Conservation (phyloP, 2,888 invertebrate species). For the Luperina nickerlii region DNA sequence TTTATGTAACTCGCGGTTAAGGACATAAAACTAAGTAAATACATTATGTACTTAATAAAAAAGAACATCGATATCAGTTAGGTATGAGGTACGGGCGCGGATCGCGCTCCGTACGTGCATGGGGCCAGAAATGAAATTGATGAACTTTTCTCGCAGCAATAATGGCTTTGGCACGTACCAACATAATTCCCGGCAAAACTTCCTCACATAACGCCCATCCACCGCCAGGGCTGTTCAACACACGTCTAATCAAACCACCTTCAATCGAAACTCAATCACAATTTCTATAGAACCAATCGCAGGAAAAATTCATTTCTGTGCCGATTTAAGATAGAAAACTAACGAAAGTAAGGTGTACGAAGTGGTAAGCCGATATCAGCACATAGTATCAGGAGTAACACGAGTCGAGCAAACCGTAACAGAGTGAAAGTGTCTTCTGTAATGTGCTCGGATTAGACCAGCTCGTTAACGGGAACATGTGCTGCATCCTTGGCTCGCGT, state of each 20-base stretch:
- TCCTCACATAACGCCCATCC: slow-evolving; percentile 83
- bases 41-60: slow-evolving; percentile 42
- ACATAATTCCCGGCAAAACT: slow-evolving; percentile 90
- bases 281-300: slow-evolving; percentile 26
- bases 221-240: slow-evolving; percentile 79
- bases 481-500: slow-evolving; percentile 22
- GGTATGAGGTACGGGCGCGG: slow-evolving; percentile 56
- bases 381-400: slow-evolving; percentile 52
- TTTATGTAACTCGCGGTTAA: background rate
- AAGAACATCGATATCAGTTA: slow-evolving; percentile 58
- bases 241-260: slow-evolving; percentile 38
- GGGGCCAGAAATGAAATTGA: slow-evolving; percentile 90
- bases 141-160: slow-evolving; percentile 91
- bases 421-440: slow-evolving; percentile 59
- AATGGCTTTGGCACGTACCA: slow-evolving; percentile 91
- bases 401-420: slow-evolving; percentile 57
- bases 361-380: slow-evolving; percentile 51
- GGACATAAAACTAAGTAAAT: slow-evolving; percentile 18
- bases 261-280: slow-evolving; percentile 43
- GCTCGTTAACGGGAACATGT: slow-evolving; percentile 46
- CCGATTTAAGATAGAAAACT: slow-evolving; percentile 49
- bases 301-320: slow-evolving; percentile 20
- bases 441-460: slow-evolving; percentile 51
- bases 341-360: slow-evolving; percentile 58
- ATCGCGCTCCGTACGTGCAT: slow-evolving; percentile 64